Base-by-base conservation (phyloP, 2,888 invertebrate genomes). In the Altica lythri region DNA sequence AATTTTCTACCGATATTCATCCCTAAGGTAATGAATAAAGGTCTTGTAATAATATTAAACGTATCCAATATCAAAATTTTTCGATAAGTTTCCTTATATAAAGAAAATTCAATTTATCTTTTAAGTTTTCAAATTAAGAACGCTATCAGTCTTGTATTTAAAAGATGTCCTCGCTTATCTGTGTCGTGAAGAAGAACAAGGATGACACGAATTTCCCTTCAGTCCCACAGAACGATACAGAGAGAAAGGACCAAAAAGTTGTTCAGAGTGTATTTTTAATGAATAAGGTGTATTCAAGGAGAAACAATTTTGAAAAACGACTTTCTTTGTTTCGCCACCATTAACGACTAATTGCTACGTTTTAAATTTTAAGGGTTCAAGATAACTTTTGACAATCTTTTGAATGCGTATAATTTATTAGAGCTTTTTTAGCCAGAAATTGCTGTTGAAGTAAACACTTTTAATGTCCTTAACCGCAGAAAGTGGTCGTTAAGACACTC, bases 301-400 rank as follows among this genome's bases (percentile, higher is more conserved):
- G 73, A 74, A 75, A 73, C 75, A 75, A 76, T 75, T 75, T 75
- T 75, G 76, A 76, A 76, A 75, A 76, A 76, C 75, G 76, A 75
- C 73, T 71, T 75, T 74, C 75, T 75, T 75, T 76, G 76, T 76
- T 73, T 72, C 66, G 68, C 62, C 64, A 67, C 75, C 74, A 74
- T 75, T 75, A 75, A 68, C 62, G 71, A 71, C 75, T 76, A 76
- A 76, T 76, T 76, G 76, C 75, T 68, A 70, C 74, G 66, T 75
- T 76, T 76, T 75, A 74, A 75, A 75, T 73, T 75, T 75, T 70
- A 69, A 70, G 61, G n/a, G 61, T 60, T 62, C 55, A 62, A 72
- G 70, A 74, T 72, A 74, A 73, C 69, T 74, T 75, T 74, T 72
- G 73, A 74, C 74, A 74, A 74, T 75, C 72, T 74, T 69, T 64